Percentiles rank a stretch among this genome's conserved stretches.
Conservation (phyloP, 2,888 invertebrate genomes). For the Cancer borealis region DNA sequence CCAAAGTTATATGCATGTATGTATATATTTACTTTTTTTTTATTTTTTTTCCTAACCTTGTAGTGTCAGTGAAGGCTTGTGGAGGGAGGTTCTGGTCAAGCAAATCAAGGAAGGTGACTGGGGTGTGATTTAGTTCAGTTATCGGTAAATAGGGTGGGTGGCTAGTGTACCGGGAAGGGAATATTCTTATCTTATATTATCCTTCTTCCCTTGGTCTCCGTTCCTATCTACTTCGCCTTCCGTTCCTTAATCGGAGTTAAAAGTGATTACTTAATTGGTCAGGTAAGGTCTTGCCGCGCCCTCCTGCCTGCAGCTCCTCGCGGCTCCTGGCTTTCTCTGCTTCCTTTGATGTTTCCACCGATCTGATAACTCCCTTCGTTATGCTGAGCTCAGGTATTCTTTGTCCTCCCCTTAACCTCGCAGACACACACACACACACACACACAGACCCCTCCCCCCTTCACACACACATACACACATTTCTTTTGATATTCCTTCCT, state of each 20-base stretch:
- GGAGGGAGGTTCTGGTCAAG: neutral
- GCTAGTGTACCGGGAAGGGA: neutral
- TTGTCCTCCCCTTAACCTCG: neutral
- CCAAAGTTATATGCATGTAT: slow-evolving; percentile 45
- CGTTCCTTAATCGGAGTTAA: neutral
- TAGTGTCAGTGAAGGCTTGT: neutral
- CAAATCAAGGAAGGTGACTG: neutral
- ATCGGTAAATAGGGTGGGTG: neutral
- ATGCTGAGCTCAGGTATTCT: neutral
- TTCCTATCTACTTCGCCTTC: neutral
- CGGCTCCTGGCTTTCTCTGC: neutral
- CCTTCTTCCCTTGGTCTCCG: neutral
- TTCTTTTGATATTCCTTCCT: neutral
- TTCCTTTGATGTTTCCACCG: neutral
- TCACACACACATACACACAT: neutral
- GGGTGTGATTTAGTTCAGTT: neutral
- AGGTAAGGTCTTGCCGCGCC: neutral
- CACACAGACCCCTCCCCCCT: neutral
- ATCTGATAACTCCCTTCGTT: neutral
- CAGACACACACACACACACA: neutral
- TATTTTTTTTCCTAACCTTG: neutral
- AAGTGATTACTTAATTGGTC: neutral
- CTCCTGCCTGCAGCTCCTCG: neutral
- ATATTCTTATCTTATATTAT: neutral
- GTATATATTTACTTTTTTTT: slow-evolving; percentile 12